Conservation (phyloP, 2,797 vertebrate genomes). For the Tadarida brasiliensis region DNA sequence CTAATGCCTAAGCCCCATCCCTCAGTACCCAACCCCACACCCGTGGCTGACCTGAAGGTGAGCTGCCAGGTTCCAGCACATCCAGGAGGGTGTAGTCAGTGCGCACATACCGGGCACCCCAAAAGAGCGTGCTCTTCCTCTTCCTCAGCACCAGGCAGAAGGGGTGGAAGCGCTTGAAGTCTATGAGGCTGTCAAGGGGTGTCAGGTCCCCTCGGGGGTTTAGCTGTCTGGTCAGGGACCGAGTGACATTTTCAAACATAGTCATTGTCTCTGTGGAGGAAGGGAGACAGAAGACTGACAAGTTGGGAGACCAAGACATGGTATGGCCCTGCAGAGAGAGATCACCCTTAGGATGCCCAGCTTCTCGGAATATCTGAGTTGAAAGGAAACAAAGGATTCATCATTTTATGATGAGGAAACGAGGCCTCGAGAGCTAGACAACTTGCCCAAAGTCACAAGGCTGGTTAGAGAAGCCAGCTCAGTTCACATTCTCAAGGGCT, state of each 20-base stretch:
- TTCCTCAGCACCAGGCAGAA: constrained; percentile 83
- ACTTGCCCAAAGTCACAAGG: rapidly evolving
- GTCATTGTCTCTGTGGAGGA: constrained; percentile 74
- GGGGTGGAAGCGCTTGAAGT: constrained; percentile 82
- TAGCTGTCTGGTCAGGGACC: constrained; percentile 78
- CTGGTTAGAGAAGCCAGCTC: not conserved
- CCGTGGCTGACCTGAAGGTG: constrained; percentile 72
- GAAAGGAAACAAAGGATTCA: not conserved
- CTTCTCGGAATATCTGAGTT: not conserved
- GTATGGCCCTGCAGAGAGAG: not conserved
- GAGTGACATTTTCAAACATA: constrained; percentile 82
- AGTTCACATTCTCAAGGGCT: not conserved
- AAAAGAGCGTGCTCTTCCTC: constrained; percentile 76
- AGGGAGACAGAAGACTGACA: not conserved
- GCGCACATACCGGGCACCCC: constrained; percentile 70
- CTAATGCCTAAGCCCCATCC: not conserved
- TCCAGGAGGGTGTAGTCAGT: constrained; percentile 81
- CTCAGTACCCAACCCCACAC: rapidly evolving
- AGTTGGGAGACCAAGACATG: not conserved
- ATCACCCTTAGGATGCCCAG: not conserved
- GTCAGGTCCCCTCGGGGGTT: constrained; percentile 81
- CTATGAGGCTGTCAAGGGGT: constrained; percentile 82
- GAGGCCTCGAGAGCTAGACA: not conserved
- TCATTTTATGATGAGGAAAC: not conserved
- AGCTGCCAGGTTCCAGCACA: constrained; percentile 64